Conservation (phyloP, 64 coral and sea anemone species). For the Porites lutea region DNA sequence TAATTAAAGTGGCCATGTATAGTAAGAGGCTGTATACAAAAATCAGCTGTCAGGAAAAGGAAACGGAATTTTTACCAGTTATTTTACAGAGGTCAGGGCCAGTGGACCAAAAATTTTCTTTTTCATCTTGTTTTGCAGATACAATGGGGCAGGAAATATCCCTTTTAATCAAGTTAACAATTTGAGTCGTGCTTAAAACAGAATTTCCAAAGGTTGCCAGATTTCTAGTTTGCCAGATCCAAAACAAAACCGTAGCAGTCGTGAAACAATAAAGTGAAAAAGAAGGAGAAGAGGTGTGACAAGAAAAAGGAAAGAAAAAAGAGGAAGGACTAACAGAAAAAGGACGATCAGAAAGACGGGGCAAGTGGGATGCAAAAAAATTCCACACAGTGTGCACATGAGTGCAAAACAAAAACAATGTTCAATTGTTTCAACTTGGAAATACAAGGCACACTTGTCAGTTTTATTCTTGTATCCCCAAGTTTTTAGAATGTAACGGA, state of each 20-base stretch:
- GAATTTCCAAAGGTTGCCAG: not conserved
- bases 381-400: not conserved
- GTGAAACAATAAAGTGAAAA: not conserved
- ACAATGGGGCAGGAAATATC: not conserved
- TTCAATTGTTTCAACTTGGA: not conserved
- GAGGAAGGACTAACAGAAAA: not conserved
- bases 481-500: not conserved
- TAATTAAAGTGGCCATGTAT: too few species aligned
- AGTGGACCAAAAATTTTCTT: too few species aligned
- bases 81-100: too few species aligned
- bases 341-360: not conserved
- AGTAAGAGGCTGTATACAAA: too few species aligned
- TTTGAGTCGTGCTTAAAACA: not conserved
- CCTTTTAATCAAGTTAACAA: not conserved
- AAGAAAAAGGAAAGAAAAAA: not conserved
- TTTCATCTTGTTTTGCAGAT: not conserved
- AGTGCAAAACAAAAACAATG: slow-evolving; percentile 33
- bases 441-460: not conserved
- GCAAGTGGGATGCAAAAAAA: not conserved
- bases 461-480: not conserved
- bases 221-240: not conserved
- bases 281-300: not conserved
- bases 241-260: not conserved
- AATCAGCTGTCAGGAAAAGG: too few species aligned
- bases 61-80: too few species aligned